These are phyloP conservation scores for Excalfactoria chinensis DNA, from an alignment of 2,113 vertebrate genomes.

Conservation along the genomic window DNA sequence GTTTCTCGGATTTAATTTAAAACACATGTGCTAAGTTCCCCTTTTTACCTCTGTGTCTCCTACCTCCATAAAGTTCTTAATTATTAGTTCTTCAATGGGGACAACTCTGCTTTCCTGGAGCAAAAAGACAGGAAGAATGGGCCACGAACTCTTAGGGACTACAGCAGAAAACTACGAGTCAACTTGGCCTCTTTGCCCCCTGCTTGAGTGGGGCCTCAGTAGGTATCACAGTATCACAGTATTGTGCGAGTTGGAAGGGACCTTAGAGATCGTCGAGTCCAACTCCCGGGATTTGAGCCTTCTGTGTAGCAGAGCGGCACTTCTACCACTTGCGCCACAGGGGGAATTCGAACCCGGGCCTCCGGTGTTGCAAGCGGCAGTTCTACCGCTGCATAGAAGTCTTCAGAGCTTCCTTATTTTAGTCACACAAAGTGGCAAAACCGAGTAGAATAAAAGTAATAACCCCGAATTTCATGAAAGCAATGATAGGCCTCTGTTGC, in stretches of 20 bases:
- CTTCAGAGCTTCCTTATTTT: not conserved
- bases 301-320: no score
- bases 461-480: not conserved
- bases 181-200: not conserved
- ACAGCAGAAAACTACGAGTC: not conserved
- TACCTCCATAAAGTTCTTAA: not conserved
- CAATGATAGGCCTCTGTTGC: not conserved
- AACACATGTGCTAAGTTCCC: not conserved
- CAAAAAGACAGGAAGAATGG: not conserved
- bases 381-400: no score
- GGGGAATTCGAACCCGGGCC: no score
- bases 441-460: not conserved
- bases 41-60: not conserved
- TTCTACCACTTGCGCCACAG: no score
- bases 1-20: not conserved
- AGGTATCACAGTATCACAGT: no score
- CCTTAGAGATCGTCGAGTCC: no score
- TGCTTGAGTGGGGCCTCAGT: not conserved
- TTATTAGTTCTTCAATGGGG: not conserved
- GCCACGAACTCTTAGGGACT: not conserved
- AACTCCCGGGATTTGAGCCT: no score
- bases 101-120: not conserved
- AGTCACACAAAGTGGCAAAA: not conserved
- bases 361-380: no score
- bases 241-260: no score